Base-by-base conservation (phyloP, 2,888 invertebrate species). In the Epistrophe eligans region DNA sequence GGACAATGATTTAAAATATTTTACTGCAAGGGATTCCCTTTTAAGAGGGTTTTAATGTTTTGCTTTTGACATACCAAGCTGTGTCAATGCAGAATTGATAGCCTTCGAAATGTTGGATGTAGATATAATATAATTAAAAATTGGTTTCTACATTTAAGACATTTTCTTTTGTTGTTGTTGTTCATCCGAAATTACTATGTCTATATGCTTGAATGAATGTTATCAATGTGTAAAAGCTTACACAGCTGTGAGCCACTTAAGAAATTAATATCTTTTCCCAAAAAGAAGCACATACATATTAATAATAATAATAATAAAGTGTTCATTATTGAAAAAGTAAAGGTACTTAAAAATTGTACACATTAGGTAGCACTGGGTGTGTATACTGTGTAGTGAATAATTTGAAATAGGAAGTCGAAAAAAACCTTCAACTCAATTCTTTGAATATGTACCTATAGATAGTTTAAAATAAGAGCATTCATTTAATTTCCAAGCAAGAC, bases 11-110 rank as follows among this genome's bases (percentile, higher is more conserved):
- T 52, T 62, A 15, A n/a, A 38, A 62, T 60, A 24, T 38, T 13
- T 73, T 50, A 62, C 28, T 60, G 62, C 9, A 50, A n/a, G 50
- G 50, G 13, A 48, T 48, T 35, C 48, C 35, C 17, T 67, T 50
- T 38, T 17, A 43, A 4, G 32, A 48, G 13, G 8, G 32, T 50
- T 38, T 67, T 35, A 17, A 11, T 58, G 11, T 67, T 19, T 66
- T 67, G 4, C n/a, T n/a, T 45, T 64, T 43, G 10, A 32, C n/a
- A 1, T 9, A n/a, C 8, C 28, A n/a, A 28, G 1, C 13, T 24
- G 55, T 55, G 55, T 55, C 55, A 32, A 55, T 55, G 7, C 13
- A n/a, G 3, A 3, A 45, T n/a, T 45, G 45, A n/a, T 48, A 10
- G 48, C 5, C 11, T 52, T 24, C 24, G 13, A 24, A 13, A 10